Conservation (phyloP, 1,140 invertebrate species). For the Wiebesia pumilae region DNA sequence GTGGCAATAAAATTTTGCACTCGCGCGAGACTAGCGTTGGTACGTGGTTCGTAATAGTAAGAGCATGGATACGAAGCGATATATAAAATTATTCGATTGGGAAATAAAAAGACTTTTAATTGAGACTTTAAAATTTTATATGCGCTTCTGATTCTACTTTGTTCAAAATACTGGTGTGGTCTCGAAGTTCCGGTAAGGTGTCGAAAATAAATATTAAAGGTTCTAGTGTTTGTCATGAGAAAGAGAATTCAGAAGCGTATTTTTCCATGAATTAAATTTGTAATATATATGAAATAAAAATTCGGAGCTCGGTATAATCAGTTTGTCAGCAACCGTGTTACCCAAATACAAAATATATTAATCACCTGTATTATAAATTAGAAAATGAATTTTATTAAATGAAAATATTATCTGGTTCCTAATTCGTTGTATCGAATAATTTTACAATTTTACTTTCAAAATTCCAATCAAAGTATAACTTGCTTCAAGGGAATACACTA, state of each 20-base stretch:
- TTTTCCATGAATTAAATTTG: background rate
- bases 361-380: no score
- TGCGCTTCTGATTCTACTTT: background rate
- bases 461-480: no score
- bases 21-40: background rate
- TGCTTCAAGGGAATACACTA: no score
- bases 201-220: background rate
- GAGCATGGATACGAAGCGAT: background rate
- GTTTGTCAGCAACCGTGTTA: background rate
- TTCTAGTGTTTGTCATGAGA: background rate
- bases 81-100: constrained; percentile 1
- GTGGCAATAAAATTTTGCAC: constrained; percentile 16
- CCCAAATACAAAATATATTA: background rate
- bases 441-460: no score
- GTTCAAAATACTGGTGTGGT: background rate
- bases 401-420: no score
- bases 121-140: constrained; percentile 6
- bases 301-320: no score
- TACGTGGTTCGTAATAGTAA: background rate
- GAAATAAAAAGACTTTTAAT: constrained; percentile 11
- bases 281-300: background rate
- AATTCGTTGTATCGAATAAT: no score
- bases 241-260: background rate
- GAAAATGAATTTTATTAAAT: no score
- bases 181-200: background rate